phyloP scores from a whole-genome alignment of 1,140 invertebrate species.

The Eriocheir sinensis region DNA sequence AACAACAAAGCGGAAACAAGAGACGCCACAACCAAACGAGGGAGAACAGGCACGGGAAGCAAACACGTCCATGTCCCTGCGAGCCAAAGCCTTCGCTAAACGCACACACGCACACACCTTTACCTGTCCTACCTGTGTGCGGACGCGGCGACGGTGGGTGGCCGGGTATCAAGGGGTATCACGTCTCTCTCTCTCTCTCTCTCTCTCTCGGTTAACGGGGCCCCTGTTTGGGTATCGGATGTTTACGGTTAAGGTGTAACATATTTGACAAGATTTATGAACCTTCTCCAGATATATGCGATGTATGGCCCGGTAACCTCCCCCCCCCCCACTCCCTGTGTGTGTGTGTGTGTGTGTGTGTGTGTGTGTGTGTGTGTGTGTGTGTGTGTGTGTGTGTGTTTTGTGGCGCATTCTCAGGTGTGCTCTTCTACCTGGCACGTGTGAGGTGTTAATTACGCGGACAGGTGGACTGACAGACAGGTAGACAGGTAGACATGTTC shows the following conservation, averaged over 20 bases:
- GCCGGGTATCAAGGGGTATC: background rate
- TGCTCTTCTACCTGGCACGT: background rate
- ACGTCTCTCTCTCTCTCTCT: no score
- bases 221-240: background rate
- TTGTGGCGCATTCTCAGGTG: no score
- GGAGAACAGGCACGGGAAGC: no score
- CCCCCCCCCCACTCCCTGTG: background rate
- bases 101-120: background rate
- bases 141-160: background rate
- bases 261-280: background rate
- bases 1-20: no score
- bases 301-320: background rate
- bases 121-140: background rate
- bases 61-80: background rate
- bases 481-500: background rate
- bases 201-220: background rate
- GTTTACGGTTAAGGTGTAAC: background rate
- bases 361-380: background rate
- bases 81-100: background rate
- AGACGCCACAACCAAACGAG: no score
- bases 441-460: constrained; percentile 2
- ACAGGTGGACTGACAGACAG: background rate
- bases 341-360: background rate
- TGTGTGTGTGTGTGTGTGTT: background rate
- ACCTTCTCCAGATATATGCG: background rate